These are phyloP conservation scores for Clamator glandarius DNA, from an alignment of 2,797 vertebrate species.

Conservation along the genomic window DNA sequence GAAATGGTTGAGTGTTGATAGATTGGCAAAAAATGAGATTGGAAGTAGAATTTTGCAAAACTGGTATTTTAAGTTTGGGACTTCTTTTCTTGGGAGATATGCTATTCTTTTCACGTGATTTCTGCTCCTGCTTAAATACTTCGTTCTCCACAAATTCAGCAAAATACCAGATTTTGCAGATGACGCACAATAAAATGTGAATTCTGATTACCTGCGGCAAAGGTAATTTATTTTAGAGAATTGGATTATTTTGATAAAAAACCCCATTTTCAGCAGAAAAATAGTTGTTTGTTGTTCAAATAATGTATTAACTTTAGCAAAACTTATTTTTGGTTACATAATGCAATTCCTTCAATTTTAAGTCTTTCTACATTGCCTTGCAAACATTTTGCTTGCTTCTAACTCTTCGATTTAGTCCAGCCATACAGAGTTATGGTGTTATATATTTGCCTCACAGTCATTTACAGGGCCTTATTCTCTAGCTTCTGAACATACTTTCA, in stretches of 20 bases:
- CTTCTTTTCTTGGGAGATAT: background rate
- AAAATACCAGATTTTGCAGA: background rate
- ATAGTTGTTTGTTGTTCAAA: background rate
- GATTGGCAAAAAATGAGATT: background rate
- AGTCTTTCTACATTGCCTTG: background rate
- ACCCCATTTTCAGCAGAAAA: background rate
- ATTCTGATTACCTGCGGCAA: background rate
- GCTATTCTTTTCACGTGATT: background rate
- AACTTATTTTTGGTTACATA: slow-evolving; percentile 19
- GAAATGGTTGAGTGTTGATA: background rate
- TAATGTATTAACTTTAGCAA: background rate
- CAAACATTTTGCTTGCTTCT: background rate
- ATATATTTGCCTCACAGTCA: background rate
- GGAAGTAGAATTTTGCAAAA: background rate
- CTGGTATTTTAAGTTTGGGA: background rate
- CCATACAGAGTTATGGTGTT: background rate
- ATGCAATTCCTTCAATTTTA: background rate
- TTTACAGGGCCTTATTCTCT: background rate
- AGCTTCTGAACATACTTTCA: background rate
- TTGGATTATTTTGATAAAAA: slow-evolving; percentile 8
- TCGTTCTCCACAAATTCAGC: background rate
- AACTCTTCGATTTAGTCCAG: background rate
- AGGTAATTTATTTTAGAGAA: background rate
- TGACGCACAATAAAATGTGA: background rate
- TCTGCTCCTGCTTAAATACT: background rate